Evolutionary conservation across 2,113 vertebrate species (phyloP).

Genomic region (Seriola dumerili): DNA sequence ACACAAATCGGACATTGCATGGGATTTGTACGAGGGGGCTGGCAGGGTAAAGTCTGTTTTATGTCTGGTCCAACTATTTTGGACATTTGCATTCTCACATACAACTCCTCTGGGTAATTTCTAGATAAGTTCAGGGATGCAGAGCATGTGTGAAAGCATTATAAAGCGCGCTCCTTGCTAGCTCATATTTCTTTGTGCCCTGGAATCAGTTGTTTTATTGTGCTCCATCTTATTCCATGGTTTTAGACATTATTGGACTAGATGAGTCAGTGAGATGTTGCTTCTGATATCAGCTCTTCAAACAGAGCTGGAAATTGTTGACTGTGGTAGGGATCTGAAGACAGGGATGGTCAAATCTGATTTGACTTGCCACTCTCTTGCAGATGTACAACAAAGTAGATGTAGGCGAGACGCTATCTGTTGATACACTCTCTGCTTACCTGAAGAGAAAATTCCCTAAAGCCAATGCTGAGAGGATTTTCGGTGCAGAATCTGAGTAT

Average conservation of each 20-base stretch:
- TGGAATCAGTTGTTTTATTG: slow-evolving; percentile 54
- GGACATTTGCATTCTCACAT: too few relatives aligned
- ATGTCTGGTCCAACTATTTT: too few relatives aligned
- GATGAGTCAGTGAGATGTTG: slow-evolving; percentile 49
- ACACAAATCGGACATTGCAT: not conserved
- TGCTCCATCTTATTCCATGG: slow-evolving; percentile 34
- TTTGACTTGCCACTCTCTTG: slow-evolving; percentile 61
- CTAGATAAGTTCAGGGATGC: not conserved
- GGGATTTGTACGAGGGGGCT: too few relatives aligned
- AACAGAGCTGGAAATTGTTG: slow-evolving; percentile 50
- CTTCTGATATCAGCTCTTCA: slow-evolving; percentile 43
- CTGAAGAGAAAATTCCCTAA: slow-evolving; percentile 89
- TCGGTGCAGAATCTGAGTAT: slow-evolving; percentile 87
- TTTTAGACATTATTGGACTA: slow-evolving; percentile 61
- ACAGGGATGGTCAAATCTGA: slow-evolving; percentile 50
- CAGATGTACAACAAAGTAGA: slow-evolving; percentile 91
- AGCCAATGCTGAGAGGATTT: slow-evolving; percentile 86
- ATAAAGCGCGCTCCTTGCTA: slow-evolving; percentile 25
- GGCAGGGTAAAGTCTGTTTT: too few relatives aligned
- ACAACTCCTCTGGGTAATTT: too few relatives aligned
- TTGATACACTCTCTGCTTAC: slow-evolving; percentile 84
- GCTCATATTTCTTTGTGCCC: slow-evolving; percentile 40
- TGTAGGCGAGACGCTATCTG: slow-evolving; percentile 83
- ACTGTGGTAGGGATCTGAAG: slow-evolving; percentile 49
- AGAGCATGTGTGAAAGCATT: not conserved